Conservation (phyloP, 2,888 invertebrate genomes). For the Clunio marinus region DNA sequence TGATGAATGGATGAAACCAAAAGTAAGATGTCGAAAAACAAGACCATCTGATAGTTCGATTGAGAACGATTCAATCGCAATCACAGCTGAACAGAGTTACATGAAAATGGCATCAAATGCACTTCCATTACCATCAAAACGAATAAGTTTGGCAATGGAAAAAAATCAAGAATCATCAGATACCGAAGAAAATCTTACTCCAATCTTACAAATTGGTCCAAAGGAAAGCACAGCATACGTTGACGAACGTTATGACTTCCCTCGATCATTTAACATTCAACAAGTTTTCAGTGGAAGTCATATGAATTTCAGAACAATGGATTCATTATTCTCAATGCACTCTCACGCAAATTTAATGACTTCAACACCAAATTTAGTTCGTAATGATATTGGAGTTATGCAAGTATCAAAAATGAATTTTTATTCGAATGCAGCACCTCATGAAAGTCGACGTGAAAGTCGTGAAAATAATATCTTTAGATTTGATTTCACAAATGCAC, state of each 20-base stretch:
- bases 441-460: too few species aligned
- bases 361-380: constrained; percentile 49
- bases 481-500: constrained; percentile 50
- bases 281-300: constrained; percentile 50
- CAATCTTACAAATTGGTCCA: constrained; percentile 48
- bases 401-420: constrained; percentile 50
- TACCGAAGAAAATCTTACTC: constrained; percentile 52
- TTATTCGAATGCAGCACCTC: constrained; percentile 56
- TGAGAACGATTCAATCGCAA: constrained; percentile 56
- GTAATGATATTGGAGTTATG: constrained; percentile 41
- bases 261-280: constrained; percentile 60
- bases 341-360: constrained; percentile 40
- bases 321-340: neutral
- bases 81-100: constrained; percentile 57
- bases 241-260: constrained; percentile 66
- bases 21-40: constrained; percentile 46
- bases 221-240: constrained; percentile 46
- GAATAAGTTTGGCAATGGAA: constrained; percentile 44
- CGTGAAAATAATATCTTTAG: constrained; percentile 54
- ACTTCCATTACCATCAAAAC: constrained; percentile 74
- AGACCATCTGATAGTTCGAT: constrained; percentile 57
- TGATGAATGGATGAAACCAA: constrained; percentile 60
- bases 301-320: constrained; percentile 39
- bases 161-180: constrained; percentile 50
- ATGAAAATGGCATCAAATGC: constrained; percentile 55